These are phyloP conservation scores for Zophobas atratus DNA, from an alignment of 1,140 invertebrate genomes.

Conservation along the genomic window DNA sequence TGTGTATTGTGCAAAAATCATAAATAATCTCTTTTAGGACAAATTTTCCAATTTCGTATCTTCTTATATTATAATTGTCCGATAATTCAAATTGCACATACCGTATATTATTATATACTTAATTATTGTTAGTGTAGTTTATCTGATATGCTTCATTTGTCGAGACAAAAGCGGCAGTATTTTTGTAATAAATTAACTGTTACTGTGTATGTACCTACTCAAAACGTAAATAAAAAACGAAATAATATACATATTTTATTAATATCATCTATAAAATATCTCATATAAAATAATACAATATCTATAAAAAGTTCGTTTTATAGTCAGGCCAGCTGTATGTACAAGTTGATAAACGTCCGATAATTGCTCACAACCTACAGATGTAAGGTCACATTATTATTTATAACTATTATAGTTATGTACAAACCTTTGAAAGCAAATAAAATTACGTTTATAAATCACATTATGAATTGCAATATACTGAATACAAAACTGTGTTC, in stretches of 20 bases:
- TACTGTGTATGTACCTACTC: too few relatives aligned
- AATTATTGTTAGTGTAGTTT: too few relatives aligned
- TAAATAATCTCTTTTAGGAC: too few relatives aligned
- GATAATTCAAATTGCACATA: too few relatives aligned
- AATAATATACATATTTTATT: constrained; percentile 51
- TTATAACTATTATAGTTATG: constrained; percentile 35
- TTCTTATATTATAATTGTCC: too few relatives aligned
- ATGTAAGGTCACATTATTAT: constrained; percentile 58
- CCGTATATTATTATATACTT: too few relatives aligned
- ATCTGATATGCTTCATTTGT: too few relatives aligned
- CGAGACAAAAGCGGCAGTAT: too few relatives aligned
- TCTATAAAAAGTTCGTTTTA: constrained; percentile 57
- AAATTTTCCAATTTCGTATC: too few relatives aligned
- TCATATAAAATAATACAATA: constrained; percentile 61
- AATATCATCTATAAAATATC: constrained; percentile 61
- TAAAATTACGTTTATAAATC: constrained; percentile 45
- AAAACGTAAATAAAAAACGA: not conserved
- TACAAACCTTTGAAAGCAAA: constrained; percentile 48
- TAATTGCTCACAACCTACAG: constrained; percentile 56
- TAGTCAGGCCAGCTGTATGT: constrained; percentile 57
- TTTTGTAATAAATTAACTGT: too few relatives aligned
- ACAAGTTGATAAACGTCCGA: constrained; percentile 49
- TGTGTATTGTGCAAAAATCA: too few relatives aligned
- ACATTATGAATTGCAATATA: constrained; percentile 49
- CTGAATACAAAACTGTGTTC: constrained; percentile 39